A percentile compares a stretch with the other conserved stretches of the same genome.
These are phyloP conservation scores for Drosophila tripunctata DNA, from an alignment of 2,888 invertebrate species.

Conservation along the genomic window DNA sequence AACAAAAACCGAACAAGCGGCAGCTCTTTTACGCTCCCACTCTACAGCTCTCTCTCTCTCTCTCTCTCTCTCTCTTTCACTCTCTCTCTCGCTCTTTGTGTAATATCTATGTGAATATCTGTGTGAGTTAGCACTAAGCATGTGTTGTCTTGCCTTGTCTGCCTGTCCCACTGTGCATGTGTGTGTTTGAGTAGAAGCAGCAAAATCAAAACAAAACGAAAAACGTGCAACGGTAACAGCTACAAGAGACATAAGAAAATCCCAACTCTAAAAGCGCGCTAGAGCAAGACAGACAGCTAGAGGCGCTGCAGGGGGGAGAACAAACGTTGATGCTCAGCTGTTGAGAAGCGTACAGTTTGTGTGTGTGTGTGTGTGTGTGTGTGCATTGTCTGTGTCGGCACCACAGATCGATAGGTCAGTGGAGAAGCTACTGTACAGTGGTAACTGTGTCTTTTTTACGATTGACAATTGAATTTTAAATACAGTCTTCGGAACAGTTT, in stretches of 20 bases:
- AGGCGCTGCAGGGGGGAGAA: background rate
- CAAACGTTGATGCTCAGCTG: conserved; percentile 36
- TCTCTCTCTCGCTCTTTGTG: background rate
- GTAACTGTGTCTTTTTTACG: background rate
- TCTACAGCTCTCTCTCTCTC: conserved; percentile 4
- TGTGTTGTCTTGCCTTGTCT: conserved; percentile 1
- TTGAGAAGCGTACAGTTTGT: conserved; percentile 26
- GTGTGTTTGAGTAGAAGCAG: conserved; percentile 56
- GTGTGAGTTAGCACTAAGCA: conserved; percentile 25
- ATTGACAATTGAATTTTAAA: background rate
- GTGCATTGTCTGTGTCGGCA: conserved; percentile 21
- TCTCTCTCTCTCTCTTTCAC: background rate
- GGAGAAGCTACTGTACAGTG: conserved; percentile 15
- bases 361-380: too few relatives aligned
- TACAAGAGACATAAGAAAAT: conserved; percentile 30
- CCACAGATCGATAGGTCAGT: conserved; percentile 29
- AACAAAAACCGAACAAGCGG: conserved; percentile 68
- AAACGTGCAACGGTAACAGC: conserved; percentile 69
- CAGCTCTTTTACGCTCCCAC: background rate
- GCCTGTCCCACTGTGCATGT: conserved; percentile 3
- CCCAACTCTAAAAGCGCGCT: conserved; percentile 3
- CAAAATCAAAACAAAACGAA: conserved; percentile 77
- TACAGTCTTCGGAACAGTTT: too few relatives aligned
- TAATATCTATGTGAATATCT: conserved; percentile 35
- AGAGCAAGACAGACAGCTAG: background rate